These are phyloP conservation scores for Pogoniulus pusillus DNA, from an alignment of 2,797 vertebrate genomes.

Conservation along the genomic window DNA sequence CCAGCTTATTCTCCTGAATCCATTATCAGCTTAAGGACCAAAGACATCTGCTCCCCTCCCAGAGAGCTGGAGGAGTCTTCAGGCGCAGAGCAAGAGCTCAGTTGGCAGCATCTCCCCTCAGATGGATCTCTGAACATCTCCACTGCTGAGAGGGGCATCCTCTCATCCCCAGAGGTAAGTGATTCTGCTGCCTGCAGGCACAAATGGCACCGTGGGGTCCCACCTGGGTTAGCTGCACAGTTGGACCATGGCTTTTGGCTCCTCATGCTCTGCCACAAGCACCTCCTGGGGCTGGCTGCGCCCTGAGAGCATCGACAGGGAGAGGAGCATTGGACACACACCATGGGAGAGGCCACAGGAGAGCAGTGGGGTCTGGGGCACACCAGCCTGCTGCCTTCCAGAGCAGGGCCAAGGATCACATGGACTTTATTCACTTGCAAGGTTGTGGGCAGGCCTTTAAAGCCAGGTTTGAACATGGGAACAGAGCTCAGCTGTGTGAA, in stretches of 20 bases:
- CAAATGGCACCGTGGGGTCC: too few species aligned
- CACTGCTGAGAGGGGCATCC: background rate
- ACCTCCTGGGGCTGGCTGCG: background rate
- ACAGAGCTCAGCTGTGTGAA: too few species aligned
- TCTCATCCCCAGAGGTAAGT: constrained; percentile 23
- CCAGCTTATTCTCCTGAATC: constrained; percentile 65
- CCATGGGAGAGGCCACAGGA: background rate
- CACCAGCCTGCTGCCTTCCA: background rate
- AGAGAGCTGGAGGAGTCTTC: background rate
- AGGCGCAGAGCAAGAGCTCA: background rate
- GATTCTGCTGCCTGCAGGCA: too few species aligned
- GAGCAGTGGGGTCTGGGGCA: background rate
- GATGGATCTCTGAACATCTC: background rate
- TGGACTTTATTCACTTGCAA: background rate
- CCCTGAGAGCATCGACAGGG: fast-evolving
- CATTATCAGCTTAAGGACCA: constrained; percentile 73
- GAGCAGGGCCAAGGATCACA: background rate
- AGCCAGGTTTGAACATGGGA: fast-evolving
- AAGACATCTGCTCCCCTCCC: constrained; percentile 62
- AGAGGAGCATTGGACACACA: fast-evolving
- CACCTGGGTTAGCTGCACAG: too few species aligned
- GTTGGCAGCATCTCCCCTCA: background rate
- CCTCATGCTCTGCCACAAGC: fast-evolving
- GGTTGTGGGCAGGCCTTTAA: background rate
- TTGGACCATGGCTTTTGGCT: fast-evolving